Evolutionary conservation across 1,140 invertebrate genomes (phyloP).

Genomic region (Chionoecetes opilio): DNA sequence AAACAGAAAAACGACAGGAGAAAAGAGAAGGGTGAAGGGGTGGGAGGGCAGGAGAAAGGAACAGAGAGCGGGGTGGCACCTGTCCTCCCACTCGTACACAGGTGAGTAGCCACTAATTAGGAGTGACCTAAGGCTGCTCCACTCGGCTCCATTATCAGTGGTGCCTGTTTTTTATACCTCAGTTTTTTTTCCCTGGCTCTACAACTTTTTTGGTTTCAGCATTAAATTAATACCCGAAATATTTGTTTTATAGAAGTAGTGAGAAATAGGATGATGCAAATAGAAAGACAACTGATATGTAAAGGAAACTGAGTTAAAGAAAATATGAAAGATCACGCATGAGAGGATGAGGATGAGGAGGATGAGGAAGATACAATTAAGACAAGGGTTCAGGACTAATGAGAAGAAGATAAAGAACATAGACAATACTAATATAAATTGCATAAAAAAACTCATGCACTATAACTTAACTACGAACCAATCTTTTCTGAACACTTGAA

Average conservation of each 20-base stretch:
- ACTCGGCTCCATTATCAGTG: neutral
- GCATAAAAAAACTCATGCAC: no score
- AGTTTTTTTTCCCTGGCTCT: neutral
- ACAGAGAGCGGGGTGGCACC: neutral
- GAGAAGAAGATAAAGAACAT: no score
- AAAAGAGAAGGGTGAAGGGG: neutral
- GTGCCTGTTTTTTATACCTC: neutral
- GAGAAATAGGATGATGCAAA: neutral
- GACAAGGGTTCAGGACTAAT: no score
- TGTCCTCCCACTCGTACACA: neutral
- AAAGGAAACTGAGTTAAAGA: neutral
- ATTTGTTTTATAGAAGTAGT: neutral
- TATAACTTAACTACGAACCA: no score
- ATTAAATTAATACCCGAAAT: neutral
- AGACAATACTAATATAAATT: no score
- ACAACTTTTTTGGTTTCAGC: neutral
- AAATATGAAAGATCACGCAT: neutral
- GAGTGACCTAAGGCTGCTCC: neutral
- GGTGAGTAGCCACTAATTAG: neutral
- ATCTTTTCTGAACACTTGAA: no score
- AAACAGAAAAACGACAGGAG: no score
- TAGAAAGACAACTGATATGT: neutral
- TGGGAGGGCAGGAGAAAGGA: neutral
- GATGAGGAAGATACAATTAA: no score
- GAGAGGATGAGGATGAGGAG: neutral